Evolutionary conservation across 1,140 invertebrate genomes (phyloP), one percentile per base, ranked within the genome.

Genomic region (Aphelinus certus): DNA sequence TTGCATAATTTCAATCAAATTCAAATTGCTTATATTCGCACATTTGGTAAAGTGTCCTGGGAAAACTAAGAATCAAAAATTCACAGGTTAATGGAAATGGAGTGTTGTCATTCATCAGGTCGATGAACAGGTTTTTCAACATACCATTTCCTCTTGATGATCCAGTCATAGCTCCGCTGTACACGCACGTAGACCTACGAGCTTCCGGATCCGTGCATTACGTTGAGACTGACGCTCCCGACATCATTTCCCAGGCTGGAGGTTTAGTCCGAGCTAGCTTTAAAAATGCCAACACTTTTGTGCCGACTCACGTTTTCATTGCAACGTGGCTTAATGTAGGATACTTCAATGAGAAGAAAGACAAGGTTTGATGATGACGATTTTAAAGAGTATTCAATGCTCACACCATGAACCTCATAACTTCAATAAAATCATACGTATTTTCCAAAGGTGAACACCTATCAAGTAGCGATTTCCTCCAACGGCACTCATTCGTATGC

Each of bases 81-180:
- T 89, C 90, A 10, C 88, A 98, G 96, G 92, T 98, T 64, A 98
- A 97, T 85, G 93, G 92, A 82, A 97, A 97, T 88, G 97, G 97
- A 48, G 89, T 97, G 9, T 80, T 98, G n/a, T 96, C 96, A 2
- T 97, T 98, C 82, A 89, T 94, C 77, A 93, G 94, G 7, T 93
- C 96, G 63, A 93, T 97, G 72, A 92, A 95, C 26, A 90, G 90
- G 61, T 97, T 96, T 82, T 91, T 95, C 77, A 97, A 96, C 83
- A 91, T 94, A 9, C 93, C 95, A 80, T 96, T 98, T 85, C 97
- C 97, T 3, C 86, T 97, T 74, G 95, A 96, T 73, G 96, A 96
- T 85, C 94, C 96, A 0, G 91, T 95, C 0, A 95, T 98, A 76
- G 95, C 96, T 0, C 94, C 95, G 1, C 94, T 98, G 74, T 97